A percentile compares a stretch with the other conserved stretches of the same genome.
These are phyloP conservation scores for Micrasema longulum DNA, from an alignment of 1,140 invertebrate species.

Conservation along the genomic window DNA sequence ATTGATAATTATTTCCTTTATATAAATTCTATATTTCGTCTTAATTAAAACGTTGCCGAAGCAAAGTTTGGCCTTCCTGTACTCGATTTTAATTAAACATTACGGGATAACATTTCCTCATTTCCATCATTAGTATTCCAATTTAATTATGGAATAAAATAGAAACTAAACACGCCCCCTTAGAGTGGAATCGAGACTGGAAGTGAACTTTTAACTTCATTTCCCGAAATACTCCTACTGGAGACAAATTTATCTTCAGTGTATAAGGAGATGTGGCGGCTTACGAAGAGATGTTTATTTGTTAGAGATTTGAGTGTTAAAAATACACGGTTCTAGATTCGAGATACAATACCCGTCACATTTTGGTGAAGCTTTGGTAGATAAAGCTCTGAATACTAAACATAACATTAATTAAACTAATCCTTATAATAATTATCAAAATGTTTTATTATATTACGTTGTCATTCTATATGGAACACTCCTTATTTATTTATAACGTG, in stretches of 20 bases:
- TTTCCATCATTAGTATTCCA: constrained; percentile 24
- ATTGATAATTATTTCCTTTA: no score
- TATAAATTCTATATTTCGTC: background rate
- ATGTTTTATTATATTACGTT: no score
- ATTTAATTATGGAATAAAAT: constrained; percentile 33
- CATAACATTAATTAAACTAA: no score
- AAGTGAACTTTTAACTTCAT: constrained; percentile 19
- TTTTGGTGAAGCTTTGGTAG: no score
- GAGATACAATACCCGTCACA: no score
- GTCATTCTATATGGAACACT: no score
- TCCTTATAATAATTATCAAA: no score
- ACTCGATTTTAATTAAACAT: constrained; percentile 28
- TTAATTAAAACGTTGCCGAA: constrained; percentile 8
- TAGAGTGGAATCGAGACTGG: background rate
- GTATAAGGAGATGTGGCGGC: background rate
- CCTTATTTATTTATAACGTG: no score
- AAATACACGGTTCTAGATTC: no score
- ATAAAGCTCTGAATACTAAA: no score
- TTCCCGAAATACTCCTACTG: constrained; percentile 19
- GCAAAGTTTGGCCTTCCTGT: background rate
- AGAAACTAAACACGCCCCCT: constrained; percentile 8
- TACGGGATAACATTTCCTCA: constrained; percentile 6
- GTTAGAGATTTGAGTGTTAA: no score
- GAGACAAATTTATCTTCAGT: no score
- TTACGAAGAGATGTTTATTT: background rate